Base-by-base conservation (phyloP, 2,113 vertebrate species). In the Nettapus auritus region DNA sequence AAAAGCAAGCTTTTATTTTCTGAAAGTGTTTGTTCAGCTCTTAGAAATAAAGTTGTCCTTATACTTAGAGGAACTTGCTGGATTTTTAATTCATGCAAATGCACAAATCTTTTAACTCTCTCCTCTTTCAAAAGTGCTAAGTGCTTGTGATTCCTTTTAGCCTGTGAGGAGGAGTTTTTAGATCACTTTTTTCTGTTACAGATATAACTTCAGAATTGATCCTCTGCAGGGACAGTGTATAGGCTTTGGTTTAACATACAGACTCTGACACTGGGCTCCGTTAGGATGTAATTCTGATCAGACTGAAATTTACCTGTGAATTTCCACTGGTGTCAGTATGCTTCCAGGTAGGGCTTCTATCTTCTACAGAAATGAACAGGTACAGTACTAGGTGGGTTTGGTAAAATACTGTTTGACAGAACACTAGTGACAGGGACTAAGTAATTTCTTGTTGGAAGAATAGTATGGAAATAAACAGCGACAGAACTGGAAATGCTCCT, bases 1-100 rank as follows among this genome's bases (percentile, higher is more conserved):
- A 40, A 84, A 60, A 77, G 70, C 63, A 52, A 76, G 68, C 40
- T 76, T 64, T 93, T 92, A 17, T 84, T 93, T 94, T 93, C 83
- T 91, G 26, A 53, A 42, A 20, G 40, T 82, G 15, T 86, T 94
- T 88, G 16, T 31, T 68, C 17, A 56, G 25, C 9, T 1, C 46
- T 91, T 94, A 50, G 34, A 77, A 76, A 76, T 40, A 46, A 88
- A 89, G 40, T 90, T 62, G 74, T 21, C 18, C 76, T 82, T 33
- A 33, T 88, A 26, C 38, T 74, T 88, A 19, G 11, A 21, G 53
- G 42, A 56, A 36, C 31, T 25, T 3, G 5, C 10, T 22, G 31
- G 12, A 10, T 57, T n/a, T 88, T 22, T 75, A 70, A 8, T 67
- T 71, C 10, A 29, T 40, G 40, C 12, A 74, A 66, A 62, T n/a